Conservation (phyloP, 64 coral and sea anemone genomes). For the Pocillopora damicornis region DNA sequence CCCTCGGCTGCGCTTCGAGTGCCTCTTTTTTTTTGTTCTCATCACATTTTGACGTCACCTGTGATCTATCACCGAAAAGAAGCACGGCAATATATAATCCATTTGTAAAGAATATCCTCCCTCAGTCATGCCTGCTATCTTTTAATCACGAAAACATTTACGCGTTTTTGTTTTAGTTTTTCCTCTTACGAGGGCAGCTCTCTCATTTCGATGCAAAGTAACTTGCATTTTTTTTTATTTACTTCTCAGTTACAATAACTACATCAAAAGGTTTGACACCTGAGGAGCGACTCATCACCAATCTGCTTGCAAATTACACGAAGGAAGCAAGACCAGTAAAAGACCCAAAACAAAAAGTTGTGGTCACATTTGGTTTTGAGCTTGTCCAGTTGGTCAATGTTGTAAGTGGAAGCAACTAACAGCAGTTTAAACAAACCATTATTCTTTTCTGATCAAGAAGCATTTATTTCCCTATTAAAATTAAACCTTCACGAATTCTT, state of each 20-base stretch:
- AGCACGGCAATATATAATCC: too few species aligned
- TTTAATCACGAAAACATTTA: too few species aligned
- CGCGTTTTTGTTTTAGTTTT: too few species aligned
- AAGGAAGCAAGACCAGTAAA: constrained; percentile 72
- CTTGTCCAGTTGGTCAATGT: constrained; percentile 92
- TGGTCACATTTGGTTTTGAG: constrained; percentile 90
- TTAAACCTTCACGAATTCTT: neutral
- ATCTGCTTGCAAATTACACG: constrained; percentile 69
- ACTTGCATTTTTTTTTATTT: neutral
- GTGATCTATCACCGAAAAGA: too few species aligned
- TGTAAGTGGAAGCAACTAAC: constrained; percentile 55
- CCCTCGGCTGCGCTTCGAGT: too few species aligned
- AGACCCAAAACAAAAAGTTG: constrained; percentile 45
- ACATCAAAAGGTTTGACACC: constrained; percentile 17
- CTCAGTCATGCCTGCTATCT: too few species aligned
- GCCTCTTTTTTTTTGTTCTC: too few species aligned
- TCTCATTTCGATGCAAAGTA: neutral
- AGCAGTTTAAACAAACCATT: neutral
- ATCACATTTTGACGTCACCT: too few species aligned
- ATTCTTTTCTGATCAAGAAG: too few species aligned
- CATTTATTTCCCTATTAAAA: neutral
- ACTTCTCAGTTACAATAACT: neutral
- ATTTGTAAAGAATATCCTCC: too few species aligned
- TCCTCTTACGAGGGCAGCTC: too few species aligned
- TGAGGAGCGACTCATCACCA: constrained; percentile 67